These are phyloP conservation scores for Psix sp. DNA, from an alignment of 1,140 invertebrate species.

Conservation along the genomic window DNA sequence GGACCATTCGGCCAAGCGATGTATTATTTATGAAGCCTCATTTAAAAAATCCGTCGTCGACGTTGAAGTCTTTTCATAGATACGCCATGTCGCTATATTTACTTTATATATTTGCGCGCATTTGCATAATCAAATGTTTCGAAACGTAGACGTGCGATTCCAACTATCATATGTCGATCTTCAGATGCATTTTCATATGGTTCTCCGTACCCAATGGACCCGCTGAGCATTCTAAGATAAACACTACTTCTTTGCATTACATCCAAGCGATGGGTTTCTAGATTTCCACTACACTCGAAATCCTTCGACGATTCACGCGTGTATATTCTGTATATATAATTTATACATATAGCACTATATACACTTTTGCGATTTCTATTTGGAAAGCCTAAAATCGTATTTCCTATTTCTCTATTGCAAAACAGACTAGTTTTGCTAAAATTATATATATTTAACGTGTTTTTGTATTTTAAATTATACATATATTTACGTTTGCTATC, in stretches of 20 bases:
- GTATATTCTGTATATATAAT: background rate
- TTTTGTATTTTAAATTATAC: too few species aligned
- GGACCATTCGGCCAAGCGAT: conserved; percentile 18
- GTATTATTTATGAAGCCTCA: conserved; percentile 36
- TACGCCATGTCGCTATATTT: conserved; percentile 30
- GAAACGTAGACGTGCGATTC: conserved; percentile 19
- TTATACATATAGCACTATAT: too few species aligned
- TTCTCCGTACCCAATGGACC: background rate
- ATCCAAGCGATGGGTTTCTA: background rate
- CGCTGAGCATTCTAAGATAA: conserved; percentile 10
- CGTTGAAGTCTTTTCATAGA: conserved; percentile 36
- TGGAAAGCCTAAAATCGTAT: too few species aligned
- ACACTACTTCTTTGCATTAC: background rate
- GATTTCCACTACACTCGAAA: background rate
- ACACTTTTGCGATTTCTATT: too few species aligned
- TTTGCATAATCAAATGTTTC: conserved; percentile 55
- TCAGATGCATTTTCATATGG: conserved; percentile 21
- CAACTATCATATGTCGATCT: conserved; percentile 23
- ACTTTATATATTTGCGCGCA: conserved; percentile 48
- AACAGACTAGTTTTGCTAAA: too few species aligned
- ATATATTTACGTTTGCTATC: background rate
- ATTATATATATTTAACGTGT: too few species aligned
- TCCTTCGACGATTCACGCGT: background rate
- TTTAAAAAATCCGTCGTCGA: conserved; percentile 44
- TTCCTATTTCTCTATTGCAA: too few species aligned